Evolutionary conservation across 2,888 invertebrate genomes (phyloP), one percentile per base, ranked within the genome.

Genomic region (Tineola bisselliella): DNA sequence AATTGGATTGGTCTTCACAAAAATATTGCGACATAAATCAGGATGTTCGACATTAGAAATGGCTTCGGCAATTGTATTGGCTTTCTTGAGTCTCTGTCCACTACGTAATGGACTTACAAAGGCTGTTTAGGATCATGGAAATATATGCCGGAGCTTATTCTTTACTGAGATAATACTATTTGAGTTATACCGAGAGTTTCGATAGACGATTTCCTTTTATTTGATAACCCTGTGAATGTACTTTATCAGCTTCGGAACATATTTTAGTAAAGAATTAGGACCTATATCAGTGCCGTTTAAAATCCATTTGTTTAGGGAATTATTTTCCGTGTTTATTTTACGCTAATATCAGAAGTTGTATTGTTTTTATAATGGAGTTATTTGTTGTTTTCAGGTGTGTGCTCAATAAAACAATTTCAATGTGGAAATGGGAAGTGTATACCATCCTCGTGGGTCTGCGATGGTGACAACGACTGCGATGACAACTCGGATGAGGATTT

Each of bases 401-500:
- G 92, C 76, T 88, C 91, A 31, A 71, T 89, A 70, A 91, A 91
- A 77, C 93, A 94, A 77, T 94, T 94, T 76, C 90, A 89, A 70
- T 95, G 95, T 77, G 87, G 81, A 67, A 91, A 91, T 76, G 91
- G 91, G 67, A 89, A 88, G 68, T 95, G 95, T 79, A 93, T 95
- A 78, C 92, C 93, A 17, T 84, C 91, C 64, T 88, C 91, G 63
- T 94, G 92, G 89, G 88, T 91, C 65, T 95, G 95, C 76, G 95
- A 95, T 74, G 90, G 91, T 62, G 90, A 91, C 60, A 88, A 91
- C 68, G 95, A 96, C 77, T 95, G 95, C 79, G 89, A 86, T 58
- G 95, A 95, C 81, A 90, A 91, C 72, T 92, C 93, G n/a, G 95
- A 95, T 77, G 95, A 95, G 81, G 88, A 89, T 70, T 84, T 89